Evolutionary conservation across 2,888 invertebrate genomes (phyloP), one percentile per base, ranked within the genome.

Genomic region (Epirrhoe alternata): DNA sequence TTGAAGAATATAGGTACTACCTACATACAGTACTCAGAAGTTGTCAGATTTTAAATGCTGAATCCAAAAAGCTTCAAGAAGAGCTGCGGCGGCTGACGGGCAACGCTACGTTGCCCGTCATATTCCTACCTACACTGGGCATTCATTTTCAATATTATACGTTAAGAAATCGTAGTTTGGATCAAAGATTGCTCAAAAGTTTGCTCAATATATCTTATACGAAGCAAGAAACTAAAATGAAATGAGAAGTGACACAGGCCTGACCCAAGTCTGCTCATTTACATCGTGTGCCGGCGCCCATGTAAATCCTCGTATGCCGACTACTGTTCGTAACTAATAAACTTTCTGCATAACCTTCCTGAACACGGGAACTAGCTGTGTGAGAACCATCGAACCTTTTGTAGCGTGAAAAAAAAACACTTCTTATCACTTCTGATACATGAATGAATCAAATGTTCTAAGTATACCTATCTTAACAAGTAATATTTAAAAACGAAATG

Each of bases 221-320:
- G 42, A 55, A 38, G 7, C 17, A n/a, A 24, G 17, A 14, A 14
- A 49, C 14, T 12, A 49, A 61, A n/a, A 14, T 12, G 1, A n/a
- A 38, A 14, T n/a, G 3, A 10, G 12, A 35, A 62, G 50, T 55
- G 61, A 38, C 12, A 62, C 30, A 61, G 10, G 24, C 35, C n/a
- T 50, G 35, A n/a, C 24, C 35, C 55, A 12, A 14, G 42, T 52
- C 30, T 57, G 73, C 77, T 75, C 79, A 83, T 83, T 84, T 82
- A 78, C 80, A 81, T 79, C 69, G 77, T 74, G 63, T 45, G 62
- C 61, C 12, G 73, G 69, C 80, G 77, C 76, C 73, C 70, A 73
- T 77, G 74, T 77, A 68, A 77, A 77, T 70, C 51, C 62, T 50
- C 66, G 59, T 58, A 66, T 57, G 56, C 45, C 53, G 57, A 66